Percentiles rank a stretch among this genome's conserved stretches.
These are phyloP conservation scores for Orthosia cruda DNA, from an alignment of 2,888 invertebrate genomes.

Conservation along the genomic window DNA sequence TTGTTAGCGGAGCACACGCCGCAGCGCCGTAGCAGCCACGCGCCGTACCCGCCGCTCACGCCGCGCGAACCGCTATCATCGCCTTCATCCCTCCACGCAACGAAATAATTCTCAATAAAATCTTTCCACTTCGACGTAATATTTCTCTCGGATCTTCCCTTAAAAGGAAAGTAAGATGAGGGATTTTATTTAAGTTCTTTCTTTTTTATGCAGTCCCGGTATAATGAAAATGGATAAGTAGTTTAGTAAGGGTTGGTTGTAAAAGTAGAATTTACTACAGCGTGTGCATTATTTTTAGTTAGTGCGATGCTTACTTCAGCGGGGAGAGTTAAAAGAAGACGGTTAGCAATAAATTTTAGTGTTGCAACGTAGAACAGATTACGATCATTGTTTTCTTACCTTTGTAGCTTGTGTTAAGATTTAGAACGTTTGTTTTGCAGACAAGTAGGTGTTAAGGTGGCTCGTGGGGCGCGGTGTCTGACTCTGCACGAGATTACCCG, in stretches of 20 bases:
- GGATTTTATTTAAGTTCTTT: conserved; percentile 60
- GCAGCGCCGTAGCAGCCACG: conserved; percentile 62
- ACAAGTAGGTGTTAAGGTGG: conserved; percentile 66
- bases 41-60: conserved; percentile 49
- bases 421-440: conserved; percentile 63
- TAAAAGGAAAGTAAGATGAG: conserved; percentile 60
- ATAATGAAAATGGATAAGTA: conserved; percentile 58
- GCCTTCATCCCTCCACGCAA: conserved; percentile 54
- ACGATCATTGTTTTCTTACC: conserved; percentile 30
- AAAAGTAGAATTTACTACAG: conserved; percentile 38
- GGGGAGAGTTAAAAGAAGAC: conserved; percentile 7
- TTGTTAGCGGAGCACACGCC: conserved; percentile 76
- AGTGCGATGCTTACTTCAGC: conserved; percentile 15
- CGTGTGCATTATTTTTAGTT: conserved; percentile 24
- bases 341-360: conserved; percentile 11
- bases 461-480: conserved; percentile 69
- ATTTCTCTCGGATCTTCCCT: conserved; percentile 52
- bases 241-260: conserved; percentile 41
- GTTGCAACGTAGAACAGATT: conserved; percentile 32
- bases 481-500: conserved; percentile 75
- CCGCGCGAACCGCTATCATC: conserved; percentile 28
- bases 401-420: conserved; percentile 41
- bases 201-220: conserved; percentile 47
- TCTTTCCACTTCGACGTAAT: conserved; percentile 50
- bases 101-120: conserved; percentile 74